Percentiles rank a stretch among this genome's conserved stretches.
Conservation (phyloP, 2,797 vertebrate species). For the Sebastes elongatus region DNA sequence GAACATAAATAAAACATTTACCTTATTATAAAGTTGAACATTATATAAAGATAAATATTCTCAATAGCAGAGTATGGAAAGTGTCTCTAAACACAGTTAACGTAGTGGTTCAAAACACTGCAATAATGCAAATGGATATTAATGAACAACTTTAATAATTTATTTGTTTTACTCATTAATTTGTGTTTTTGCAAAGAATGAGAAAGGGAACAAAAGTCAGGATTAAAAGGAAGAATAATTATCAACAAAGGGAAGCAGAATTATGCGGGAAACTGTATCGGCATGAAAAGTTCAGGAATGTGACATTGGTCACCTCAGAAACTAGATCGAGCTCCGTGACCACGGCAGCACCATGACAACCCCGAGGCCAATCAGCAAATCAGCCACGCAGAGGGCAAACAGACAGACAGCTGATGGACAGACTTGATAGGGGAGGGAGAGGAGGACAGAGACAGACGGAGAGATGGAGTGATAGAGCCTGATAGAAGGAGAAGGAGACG, state of each 20-base stretch:
- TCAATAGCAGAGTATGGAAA: no score
- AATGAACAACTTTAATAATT: neutral
- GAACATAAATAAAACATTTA: no score
- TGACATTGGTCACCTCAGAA: conserved; percentile 4
- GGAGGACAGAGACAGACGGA: conserved; percentile 1
- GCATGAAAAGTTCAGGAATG: conserved; percentile 4
- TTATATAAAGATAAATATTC: no score
- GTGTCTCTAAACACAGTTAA: no score
- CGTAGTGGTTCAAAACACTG: no score
- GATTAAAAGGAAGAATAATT: neutral
- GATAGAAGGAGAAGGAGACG: neutral
- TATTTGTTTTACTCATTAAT: neutral
- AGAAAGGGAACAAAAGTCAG: no score
- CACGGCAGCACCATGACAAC: conserved; percentile 16
- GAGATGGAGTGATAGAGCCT: conserved; percentile 26
- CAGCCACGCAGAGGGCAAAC: conserved; percentile 45
- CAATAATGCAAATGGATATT: neutral
- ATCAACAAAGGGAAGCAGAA: neutral
- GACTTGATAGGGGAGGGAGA: conserved; percentile 45
- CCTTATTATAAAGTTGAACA: no score
- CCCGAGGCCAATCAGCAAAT: conserved; percentile 54
- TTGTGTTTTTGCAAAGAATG: neutral
- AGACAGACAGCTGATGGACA: conserved; percentile 64
- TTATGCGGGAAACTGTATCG: neutral
- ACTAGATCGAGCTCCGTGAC: neutral